Base-by-base conservation (phyloP, 2,797 vertebrate genomes). In the Tenualosa thibaudeaui region DNA sequence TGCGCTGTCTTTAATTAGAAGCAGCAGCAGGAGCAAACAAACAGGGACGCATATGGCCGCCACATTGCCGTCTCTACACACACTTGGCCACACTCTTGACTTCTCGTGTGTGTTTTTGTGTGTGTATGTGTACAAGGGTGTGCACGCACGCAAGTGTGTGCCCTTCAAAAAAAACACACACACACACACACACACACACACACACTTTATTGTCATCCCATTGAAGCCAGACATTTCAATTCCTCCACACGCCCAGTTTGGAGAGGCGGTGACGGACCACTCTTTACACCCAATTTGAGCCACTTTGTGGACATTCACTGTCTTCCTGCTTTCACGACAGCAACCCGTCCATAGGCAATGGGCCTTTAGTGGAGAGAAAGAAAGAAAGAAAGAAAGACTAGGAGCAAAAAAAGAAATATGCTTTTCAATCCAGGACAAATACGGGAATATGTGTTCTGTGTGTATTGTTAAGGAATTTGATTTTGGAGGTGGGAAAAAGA, bases 11-110 rank as follows among this genome's bases (percentile, higher is more conserved):
- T 90, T 93, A 93, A 94, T 92, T 89, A 92, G 89, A 91, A 91
- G 89, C 91, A 91, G 89, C 88, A 88, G 89, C 84, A 85, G 65
- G 84, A 86, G 88, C 87, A 90, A 91, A 91, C 89, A 91, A 92
- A 92, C 90, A 91, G 81, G 86, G 24, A 86, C 87, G 81, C 92
- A 94, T 90, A 89, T 92, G 91, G 91, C 43, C 5, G 88, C 89
- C 92, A 93, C 88, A 90, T 91, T 88, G 84, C 40, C 86, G 68
- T 83, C 50, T 81, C 68, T 83, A 40, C 85, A 86, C 87, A 87
- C 19, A 53, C 51, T 26, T 31, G 24, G 65, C 24, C 53, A 82
- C 26, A 37, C 12, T 56, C 81, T 49, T 54, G 43, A 86, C 54
- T 56, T 46, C 40, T 83, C 9, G 37, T 51, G 26, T 13, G 58